Base-by-base conservation (phyloP, 2,113 vertebrate genomes). In the Microtus pennsylvanicus region DNA sequence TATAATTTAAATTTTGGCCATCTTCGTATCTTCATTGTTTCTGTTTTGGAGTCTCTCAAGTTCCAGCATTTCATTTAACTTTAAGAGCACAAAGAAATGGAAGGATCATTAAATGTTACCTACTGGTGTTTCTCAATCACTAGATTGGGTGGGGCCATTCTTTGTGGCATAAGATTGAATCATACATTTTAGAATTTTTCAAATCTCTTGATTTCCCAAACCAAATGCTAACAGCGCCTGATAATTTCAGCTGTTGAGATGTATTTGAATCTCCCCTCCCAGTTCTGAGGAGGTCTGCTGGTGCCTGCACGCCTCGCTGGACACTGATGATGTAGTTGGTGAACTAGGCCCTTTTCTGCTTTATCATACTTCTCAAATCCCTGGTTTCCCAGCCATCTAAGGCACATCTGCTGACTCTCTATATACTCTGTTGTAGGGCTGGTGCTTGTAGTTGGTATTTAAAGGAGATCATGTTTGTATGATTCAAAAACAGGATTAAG, bases 51-150 rank as follows among this genome's bases (percentile, higher is more conserved):
- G 30, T 80, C 17, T 74, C 38, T 42, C 77, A 75, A 75, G 16
- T 70, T 50, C 50, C 30, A 86, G 17, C 3, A 38, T 95, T 90
- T 52, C 16, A 28, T 35, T 65, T 89, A 85, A 72, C 17, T 91
- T 93, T 70, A 28, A 86, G 35, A 81, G 33, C 19, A 10, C 42
- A 87, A 17, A 55, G 12, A 24, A 28, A 7, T 30, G 38, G 30
- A 69, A 81, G n/a, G 17, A 61, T 1, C 10, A 22, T 95, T 87
- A 81, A 90, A 80, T 75, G 69, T 93, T 17, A 94, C 78, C 94
- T 94, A 7, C 55, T 87, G 14, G 0, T 74, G 0, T 87, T 95
- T 87, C 19, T 93, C 72, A 77, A 3, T n/a, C 35, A 3, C 24
- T 10, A 52, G 70, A 94, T 89, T 70, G 5, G 24, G 22, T 45